Evolutionary conservation across 2,888 invertebrate genomes (phyloP).

Genomic region (Salticus scenicus): DNA sequence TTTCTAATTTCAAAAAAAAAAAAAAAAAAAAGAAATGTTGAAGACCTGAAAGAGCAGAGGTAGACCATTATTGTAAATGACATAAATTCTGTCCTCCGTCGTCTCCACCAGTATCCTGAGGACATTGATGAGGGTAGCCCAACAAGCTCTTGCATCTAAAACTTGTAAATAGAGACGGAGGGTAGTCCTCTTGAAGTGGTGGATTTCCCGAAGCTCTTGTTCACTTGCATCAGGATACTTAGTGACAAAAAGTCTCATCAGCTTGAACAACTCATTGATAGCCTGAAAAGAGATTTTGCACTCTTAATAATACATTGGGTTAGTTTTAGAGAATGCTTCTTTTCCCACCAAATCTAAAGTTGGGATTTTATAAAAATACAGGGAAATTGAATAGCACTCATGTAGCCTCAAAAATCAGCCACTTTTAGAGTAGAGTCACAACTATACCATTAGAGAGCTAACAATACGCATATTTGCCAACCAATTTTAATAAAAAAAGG

Average conservation of each 20-base stretch:
- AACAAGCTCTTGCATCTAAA: conserved; percentile 91
- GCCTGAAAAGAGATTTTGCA: conserved; percentile 79
- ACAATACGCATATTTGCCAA: too few species aligned
- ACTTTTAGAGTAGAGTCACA: too few species aligned
- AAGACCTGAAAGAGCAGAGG: conserved; percentile 87
- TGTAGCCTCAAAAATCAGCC: too few species aligned
- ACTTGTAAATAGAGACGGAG: conserved; percentile 91
- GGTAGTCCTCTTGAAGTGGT: conserved; percentile 88
- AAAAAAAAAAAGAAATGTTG: too few species aligned
- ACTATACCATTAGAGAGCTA: too few species aligned
- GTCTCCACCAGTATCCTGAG: conserved; percentile 91
- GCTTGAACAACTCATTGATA: conserved; percentile 91
- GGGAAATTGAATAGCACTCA: too few species aligned
- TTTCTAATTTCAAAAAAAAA: too few species aligned
- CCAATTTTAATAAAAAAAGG: too few species aligned
- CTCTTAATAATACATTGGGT: too few species aligned
- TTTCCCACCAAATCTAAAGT: not conserved
- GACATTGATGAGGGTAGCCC: conserved; percentile 94
- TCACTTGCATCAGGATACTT: conserved; percentile 86
- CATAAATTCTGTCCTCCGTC: conserved; percentile 90
- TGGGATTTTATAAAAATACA: not conserved
- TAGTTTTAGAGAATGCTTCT: too few species aligned
- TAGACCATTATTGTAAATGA: conserved; percentile 92
- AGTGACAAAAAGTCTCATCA: conserved; percentile 92
- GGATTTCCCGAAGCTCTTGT: conserved; percentile 87